Conservation (phyloP, 1,140 invertebrate species). For the Drosophila elegans region DNA sequence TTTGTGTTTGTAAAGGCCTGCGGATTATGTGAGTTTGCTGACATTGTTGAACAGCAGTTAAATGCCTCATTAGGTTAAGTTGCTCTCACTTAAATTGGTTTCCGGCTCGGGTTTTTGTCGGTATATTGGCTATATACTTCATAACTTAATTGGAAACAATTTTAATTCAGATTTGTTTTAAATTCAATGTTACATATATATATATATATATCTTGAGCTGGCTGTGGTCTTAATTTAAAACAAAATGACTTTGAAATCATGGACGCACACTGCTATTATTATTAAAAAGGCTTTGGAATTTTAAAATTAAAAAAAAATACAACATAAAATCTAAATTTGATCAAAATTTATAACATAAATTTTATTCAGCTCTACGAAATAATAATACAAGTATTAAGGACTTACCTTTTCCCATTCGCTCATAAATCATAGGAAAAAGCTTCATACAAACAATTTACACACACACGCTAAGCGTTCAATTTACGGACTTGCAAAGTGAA, state of each 20-base stretch:
- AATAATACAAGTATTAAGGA: constrained; percentile 10
- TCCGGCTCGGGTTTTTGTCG: constrained; percentile 8
- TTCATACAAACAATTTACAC: background rate
- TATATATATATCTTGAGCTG: too few species aligned
- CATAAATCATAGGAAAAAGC: constrained; percentile 33
- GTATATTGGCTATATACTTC: constrained; percentile 21
- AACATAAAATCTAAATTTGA: too few species aligned
- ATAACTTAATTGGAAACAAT: constrained; percentile 17
- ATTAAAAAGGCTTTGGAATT: too few species aligned
- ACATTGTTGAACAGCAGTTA: constrained; percentile 66
- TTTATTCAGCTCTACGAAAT: background rate
- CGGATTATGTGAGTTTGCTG: constrained; percentile 67
- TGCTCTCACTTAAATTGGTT: constrained; percentile 30
- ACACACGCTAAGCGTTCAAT: constrained; percentile 31
- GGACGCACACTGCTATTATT: too few species aligned
- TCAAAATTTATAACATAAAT: too few species aligned
- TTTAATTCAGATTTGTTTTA: constrained; percentile 1
- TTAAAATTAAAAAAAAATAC: too few species aligned
- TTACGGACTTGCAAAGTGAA: constrained; percentile 43
- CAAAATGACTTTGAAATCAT: too few species aligned
- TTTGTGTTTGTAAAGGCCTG: constrained; percentile 30
- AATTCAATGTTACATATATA: constrained; percentile 1
- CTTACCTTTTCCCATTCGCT: constrained; percentile 6
- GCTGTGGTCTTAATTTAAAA: too few species aligned
- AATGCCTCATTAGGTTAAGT: constrained; percentile 68